Conservation (phyloP, 2,888 invertebrate species). For the Caenorhabditis auriculariae region DNA sequence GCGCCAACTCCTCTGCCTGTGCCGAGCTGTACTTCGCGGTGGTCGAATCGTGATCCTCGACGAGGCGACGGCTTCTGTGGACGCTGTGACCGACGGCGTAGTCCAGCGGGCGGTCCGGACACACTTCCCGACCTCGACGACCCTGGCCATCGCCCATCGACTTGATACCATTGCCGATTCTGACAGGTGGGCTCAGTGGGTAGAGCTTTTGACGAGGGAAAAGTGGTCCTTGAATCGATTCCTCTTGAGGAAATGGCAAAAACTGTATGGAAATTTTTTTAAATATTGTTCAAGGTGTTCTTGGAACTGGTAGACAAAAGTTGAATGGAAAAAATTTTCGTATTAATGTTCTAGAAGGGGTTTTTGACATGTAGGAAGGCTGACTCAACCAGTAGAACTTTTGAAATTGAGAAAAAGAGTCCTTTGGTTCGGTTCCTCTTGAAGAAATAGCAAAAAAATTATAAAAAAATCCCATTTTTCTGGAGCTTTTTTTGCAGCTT, state of each 20-base stretch:
- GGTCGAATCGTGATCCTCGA: constrained; percentile 69
- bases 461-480: background rate
- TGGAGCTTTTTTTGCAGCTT: background rate
- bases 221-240: no score
- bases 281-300: no score
- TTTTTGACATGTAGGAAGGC: no score
- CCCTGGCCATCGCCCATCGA: constrained; percentile 75
- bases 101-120: constrained; percentile 72
- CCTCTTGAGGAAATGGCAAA: no score
- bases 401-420: no score
- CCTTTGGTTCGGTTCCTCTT: no score
- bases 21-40: constrained; percentile 65
- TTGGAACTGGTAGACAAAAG: no score
- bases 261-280: no score
- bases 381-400: no score
- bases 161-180: constrained; percentile 90
- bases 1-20: constrained; percentile 67
- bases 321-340: no score
- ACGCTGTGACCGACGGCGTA: constrained; percentile 52
- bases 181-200: constrained; percentile 71
- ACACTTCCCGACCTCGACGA: constrained; percentile 77
- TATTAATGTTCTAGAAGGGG: no score
- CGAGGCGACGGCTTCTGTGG: constrained; percentile 67
- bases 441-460: no score
- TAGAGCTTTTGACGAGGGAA: background rate